Conservation (phyloP, 2,888 invertebrate species). For the Anthophora plumipes region DNA sequence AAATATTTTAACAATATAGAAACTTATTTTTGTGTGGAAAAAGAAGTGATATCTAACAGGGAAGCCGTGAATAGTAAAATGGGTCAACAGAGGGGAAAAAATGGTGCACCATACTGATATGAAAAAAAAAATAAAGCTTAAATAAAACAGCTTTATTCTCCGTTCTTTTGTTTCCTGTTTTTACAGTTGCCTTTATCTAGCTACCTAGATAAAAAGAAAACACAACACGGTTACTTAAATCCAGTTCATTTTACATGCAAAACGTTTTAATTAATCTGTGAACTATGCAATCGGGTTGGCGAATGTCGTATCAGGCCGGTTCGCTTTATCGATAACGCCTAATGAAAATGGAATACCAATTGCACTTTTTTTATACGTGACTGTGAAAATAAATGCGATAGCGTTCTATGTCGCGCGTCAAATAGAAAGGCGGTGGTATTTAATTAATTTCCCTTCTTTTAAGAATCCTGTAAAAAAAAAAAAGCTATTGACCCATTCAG, state of each 20-base stretch:
- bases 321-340: constrained; percentile 42
- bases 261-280: constrained; percentile 69
- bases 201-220: constrained; percentile 26
- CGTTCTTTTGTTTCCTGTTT: no score
- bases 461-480: not conserved
- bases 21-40: not conserved
- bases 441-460: constrained; percentile 53
- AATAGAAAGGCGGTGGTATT: constrained; percentile 44
- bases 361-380: constrained; percentile 60
- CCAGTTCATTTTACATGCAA: constrained; percentile 65
- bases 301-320: constrained; percentile 2
- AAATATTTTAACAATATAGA: not conserved
- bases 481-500: not conserved
- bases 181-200: constrained; percentile 41
- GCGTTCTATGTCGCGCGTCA: constrained; percentile 15
- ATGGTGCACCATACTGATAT: not conserved
- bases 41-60: not conserved
- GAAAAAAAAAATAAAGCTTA: not conserved
- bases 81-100: not conserved
- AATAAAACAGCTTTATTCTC: not conserved
- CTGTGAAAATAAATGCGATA: constrained; percentile 35
- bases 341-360: constrained; percentile 70
- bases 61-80: not conserved
- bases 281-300: constrained; percentile 55
- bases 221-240: constrained; percentile 36